A percentile compares a stretch with the other conserved stretches of the same genome.
phyloP scores from a whole-genome alignment of 2,888 invertebrate species.

The Lordiphosa andalusiaca region DNA sequence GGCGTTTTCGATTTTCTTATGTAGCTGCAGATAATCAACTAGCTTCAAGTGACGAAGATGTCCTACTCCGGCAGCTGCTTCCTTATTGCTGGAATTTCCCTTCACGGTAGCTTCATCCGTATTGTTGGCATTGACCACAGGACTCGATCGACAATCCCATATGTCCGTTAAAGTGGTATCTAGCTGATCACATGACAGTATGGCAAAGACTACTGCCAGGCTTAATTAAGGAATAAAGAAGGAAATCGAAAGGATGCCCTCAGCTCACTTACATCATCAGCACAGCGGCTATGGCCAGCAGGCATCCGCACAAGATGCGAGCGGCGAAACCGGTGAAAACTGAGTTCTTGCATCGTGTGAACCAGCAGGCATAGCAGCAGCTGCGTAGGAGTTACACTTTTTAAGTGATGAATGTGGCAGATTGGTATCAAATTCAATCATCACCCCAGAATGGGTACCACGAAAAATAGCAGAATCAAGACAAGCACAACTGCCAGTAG shows the following conservation, averaged over 20 bases:
- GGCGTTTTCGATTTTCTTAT: slow-evolving; percentile 83
- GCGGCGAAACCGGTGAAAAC: neutral
- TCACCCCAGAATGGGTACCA: slow-evolving; percentile 26
- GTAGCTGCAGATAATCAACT: slow-evolving; percentile 87
- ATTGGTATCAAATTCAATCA: neutral
- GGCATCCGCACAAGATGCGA: neutral
- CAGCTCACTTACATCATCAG: slow-evolving; percentile 4
- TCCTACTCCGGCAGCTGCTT: neutral
- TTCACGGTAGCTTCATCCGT: neutral
- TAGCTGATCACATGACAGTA: neutral
- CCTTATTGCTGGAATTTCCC: neutral
- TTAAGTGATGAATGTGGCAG: too few relatives aligned
- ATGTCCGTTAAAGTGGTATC: neutral
- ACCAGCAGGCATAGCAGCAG: slow-evolving; percentile 3
- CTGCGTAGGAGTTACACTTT: neutral
- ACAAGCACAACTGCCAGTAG: neutral
- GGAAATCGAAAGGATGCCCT: neutral
- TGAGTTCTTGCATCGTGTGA: neutral
- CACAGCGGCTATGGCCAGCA: neutral
- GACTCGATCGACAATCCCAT: neutral
- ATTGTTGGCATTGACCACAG: neutral
- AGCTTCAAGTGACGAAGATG: slow-evolving; percentile 86
- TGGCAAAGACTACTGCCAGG: slow-evolving; percentile 1
- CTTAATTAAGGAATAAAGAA: neutral
- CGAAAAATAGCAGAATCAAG: slow-evolving; percentile 6